Conservation (phyloP, 2,888 invertebrate species). For the Drosophila mercatorum region DNA sequence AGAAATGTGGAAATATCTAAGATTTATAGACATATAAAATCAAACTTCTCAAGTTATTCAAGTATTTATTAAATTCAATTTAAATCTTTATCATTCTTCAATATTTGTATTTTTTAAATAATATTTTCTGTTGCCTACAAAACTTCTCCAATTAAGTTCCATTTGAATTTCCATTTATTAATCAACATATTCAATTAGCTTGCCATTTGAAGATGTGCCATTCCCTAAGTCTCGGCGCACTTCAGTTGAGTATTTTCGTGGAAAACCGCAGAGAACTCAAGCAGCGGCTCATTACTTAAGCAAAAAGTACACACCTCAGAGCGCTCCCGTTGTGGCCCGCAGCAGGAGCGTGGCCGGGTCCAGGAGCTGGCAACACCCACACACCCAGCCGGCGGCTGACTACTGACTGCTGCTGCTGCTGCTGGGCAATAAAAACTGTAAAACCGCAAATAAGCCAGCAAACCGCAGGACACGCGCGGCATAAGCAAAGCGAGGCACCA, state of each 20-base stretch:
- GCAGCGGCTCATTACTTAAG: slow-evolving; percentile 53
- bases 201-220: neutral
- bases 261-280: slow-evolving; percentile 24
- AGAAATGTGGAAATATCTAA: neutral
- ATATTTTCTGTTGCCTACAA: neutral
- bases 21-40: too few species aligned
- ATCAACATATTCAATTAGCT: slow-evolving; percentile 2
- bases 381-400: slow-evolving; percentile 55
- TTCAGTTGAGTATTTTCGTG: slow-evolving; percentile 23
- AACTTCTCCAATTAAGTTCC: neutral
- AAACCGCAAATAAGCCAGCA: slow-evolving; percentile 72
- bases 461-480: slow-evolving; percentile 71
- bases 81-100: neutral
- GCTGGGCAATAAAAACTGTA: slow-evolving; percentile 58
- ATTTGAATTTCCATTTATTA: neutral
- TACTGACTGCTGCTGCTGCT: neutral
- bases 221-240: slow-evolving; percentile 2
- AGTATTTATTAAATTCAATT: neutral
- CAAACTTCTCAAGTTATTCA: neutral
- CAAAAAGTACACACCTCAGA: slow-evolving; percentile 69
- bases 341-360: neutral
- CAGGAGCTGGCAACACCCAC: slow-evolving; percentile 62
- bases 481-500: slow-evolving; percentile 42
- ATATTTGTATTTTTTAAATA: neutral
- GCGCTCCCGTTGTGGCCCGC: slow-evolving; percentile 22